A percentile compares a stretch with the other conserved stretches of the same genome.
phyloP scores from a whole-genome alignment of 2,888 invertebrate genomes.

The Eulithis testata region DNA sequence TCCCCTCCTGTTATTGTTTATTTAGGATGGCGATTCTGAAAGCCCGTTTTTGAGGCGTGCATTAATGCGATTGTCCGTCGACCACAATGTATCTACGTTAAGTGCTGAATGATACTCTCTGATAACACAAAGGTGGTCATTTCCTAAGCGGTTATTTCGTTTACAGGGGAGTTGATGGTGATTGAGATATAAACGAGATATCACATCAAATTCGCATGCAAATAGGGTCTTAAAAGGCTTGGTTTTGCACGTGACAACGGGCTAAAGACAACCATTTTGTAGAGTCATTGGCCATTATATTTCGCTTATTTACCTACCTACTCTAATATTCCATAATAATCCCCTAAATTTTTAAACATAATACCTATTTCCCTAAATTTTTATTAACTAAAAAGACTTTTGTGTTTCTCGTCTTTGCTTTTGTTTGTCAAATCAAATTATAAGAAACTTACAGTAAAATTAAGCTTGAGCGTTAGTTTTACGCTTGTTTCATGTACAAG shows the following conservation, averaged over 20 bases:
- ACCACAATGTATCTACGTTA: slow-evolving; percentile 63
- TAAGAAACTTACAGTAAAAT: no score
- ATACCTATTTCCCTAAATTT: no score
- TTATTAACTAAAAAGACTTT: no score
- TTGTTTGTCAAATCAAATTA: no score
- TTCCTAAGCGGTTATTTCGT: slow-evolving; percentile 40
- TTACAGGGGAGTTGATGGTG: slow-evolving; percentile 26
- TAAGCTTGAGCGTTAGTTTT: no score
- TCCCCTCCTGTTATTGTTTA: slow-evolving; percentile 81
- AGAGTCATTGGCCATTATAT: no score
- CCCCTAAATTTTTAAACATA: no score
- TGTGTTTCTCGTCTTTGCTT: no score
- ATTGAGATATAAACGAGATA: slow-evolving; percentile 57
- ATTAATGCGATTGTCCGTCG: slow-evolving; percentile 77
- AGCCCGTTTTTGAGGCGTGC: slow-evolving; percentile 79
- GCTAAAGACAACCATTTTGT: neutral
- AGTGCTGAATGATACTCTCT: slow-evolving; percentile 58
- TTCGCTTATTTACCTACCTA: no score
- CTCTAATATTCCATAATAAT: no score
- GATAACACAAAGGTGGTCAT: slow-evolving; percentile 55
- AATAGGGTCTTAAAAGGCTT: slow-evolving; percentile 24
- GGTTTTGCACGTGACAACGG: slow-evolving; percentile 32
- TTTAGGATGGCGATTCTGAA: slow-evolving; percentile 81
- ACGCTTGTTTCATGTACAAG: no score
- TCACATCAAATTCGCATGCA: slow-evolving; percentile 36